phyloP scores from a whole-genome alignment of 2,113 vertebrate species.

The human region GRCh38 chr2:139198001-139198500 shows the following conservation, averaged over 20 bases:
- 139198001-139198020: not conserved
- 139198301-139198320: fast-evolving
- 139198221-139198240: not conserved
- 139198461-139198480: not conserved
- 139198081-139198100: not conserved
- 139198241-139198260: not conserved
- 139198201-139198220: not conserved
- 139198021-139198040: not conserved
- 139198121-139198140: not conserved
- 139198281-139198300: not conserved
- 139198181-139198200: not conserved
- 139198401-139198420: not conserved
- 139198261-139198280: not conserved
- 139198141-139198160: not conserved
- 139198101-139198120: not conserved
- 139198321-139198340: too few relatives aligned
- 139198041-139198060: not conserved
- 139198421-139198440: not conserved
- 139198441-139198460: not conserved
- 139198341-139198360: too few relatives aligned
- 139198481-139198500: not conserved
- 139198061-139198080: not conserved
- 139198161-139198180: not conserved
- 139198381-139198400: not conserved
- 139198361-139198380: not conserved